Conservation (phyloP, 92 coral and sea anemone species). For the Hydrozoanthus gracilis region DNA sequence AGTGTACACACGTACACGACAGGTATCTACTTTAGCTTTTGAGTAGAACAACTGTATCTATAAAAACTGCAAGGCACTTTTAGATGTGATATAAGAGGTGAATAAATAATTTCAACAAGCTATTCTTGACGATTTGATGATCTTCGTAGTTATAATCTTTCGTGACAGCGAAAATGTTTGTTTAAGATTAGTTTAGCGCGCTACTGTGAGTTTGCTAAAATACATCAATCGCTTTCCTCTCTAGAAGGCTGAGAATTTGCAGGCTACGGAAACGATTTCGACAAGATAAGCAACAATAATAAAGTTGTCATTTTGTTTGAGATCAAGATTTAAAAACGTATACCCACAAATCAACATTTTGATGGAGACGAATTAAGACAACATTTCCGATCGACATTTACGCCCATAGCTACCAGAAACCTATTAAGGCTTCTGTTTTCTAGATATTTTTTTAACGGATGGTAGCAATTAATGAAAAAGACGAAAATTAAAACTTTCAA, state of each 20-base stretch:
- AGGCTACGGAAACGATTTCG: constrained; percentile 6
- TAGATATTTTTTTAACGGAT: not conserved
- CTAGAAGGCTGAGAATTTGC: constrained; percentile 14
- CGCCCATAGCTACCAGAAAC: not conserved
- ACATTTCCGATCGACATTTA: not conserved
- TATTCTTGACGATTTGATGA: not conserved
- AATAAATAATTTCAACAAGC: too few species aligned
- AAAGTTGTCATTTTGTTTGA: not conserved
- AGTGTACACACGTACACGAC: too few species aligned
- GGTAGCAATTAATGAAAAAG: not conserved
- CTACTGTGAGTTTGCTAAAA: not conserved
- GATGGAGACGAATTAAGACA: not conserved
- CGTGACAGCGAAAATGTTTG: not conserved
- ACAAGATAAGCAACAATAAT: constrained; percentile 4
- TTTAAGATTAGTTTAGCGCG: not conserved
- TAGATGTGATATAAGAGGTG: too few species aligned
- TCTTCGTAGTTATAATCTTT: not conserved
- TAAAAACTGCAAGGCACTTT: too few species aligned
- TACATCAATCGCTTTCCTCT: not conserved
- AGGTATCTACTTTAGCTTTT: too few species aligned
- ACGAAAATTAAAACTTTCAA: not conserved
- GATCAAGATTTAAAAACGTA: not conserved
- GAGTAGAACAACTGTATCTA: too few species aligned
- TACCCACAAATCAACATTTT: not conserved
- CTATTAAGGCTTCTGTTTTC: not conserved